A percentile compares a stretch with the other conserved stretches of the same genome.
phyloP scores from a whole-genome alignment of 2,113 vertebrate genomes.

The Cyanocitta stelleri region DNA sequence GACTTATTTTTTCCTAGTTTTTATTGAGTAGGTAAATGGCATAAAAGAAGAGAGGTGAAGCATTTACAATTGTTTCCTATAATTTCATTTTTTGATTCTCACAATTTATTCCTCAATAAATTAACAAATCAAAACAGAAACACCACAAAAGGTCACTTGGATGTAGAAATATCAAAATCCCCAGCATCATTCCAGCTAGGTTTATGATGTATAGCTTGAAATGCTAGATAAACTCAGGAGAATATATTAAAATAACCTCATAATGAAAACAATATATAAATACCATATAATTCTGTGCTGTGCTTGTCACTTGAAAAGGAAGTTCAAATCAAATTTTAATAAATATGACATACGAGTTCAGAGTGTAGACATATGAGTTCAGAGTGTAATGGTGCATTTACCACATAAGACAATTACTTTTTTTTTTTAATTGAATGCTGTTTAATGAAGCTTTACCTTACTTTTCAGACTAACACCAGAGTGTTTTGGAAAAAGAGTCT shows the following conservation, averaged over 20 bases:
- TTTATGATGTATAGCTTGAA: conserved; percentile 27
- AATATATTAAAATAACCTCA: conserved; percentile 2
- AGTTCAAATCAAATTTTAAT: conserved; percentile 33
- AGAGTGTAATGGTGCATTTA: background rate
- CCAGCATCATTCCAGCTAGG: background rate
- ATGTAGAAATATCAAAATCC: conserved; percentile 19
- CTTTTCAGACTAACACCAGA: conserved; percentile 30
- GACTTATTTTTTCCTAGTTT: background rate
- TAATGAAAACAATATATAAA: conserved; percentile 10
- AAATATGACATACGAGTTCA: conserved; percentile 5
- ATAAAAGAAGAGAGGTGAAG: background rate
- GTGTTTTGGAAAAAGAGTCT: conserved; percentile 34
- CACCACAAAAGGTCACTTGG: conserved; percentile 39
- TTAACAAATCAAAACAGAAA: background rate
- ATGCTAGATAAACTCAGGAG: conserved; percentile 34
- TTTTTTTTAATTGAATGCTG: conserved; percentile 37
- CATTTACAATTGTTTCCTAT: background rate
- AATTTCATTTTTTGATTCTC: background rate
- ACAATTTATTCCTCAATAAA: background rate
- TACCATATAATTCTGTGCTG: background rate
- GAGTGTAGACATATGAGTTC: background rate
- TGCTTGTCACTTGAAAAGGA: background rate
- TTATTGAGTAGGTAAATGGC: background rate
- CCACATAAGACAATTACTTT: conserved; percentile 3
- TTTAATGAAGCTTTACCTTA: conserved; percentile 67